Evolutionary conservation across 1,140 invertebrate species (phyloP), one percentile per base, ranked within the genome.

Genomic region (Dreissena rostriformis): DNA sequence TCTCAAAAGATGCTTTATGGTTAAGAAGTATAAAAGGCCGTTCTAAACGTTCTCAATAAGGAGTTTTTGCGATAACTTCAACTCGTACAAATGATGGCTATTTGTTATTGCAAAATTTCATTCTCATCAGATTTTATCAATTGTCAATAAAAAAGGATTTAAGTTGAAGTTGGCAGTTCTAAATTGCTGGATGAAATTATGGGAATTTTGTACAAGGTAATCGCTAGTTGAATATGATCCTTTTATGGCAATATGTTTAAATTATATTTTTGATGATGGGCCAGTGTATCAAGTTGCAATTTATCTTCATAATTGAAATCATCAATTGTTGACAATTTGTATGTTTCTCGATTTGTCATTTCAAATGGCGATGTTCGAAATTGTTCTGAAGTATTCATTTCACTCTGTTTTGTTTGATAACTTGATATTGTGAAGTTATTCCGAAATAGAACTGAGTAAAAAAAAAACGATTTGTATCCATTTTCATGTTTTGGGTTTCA

Each of bases 141-240:
- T 2, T 61, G 2, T 61, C 57, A 61, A 61, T 61, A 61, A 39
- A 39, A n/a, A 61, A 61, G 57, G 57, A 61, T 61, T 61, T 61
- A 61, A 61, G 57, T 61, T 61, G 22, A 39, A 39, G 39, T 61
- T 61, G 17, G 17, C 17, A n/a, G 22, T 61, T 61, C 57, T 51
- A 66, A 78, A 78, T 66, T 68, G 66, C 65, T 53, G 19, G 53
- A 39, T 68, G 39, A 78, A 78, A 78, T 22, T 53, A 78, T 78
- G 76, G 76, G 76, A 78, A 65, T 78, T 78, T 78, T 52, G 53
- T 61, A 55, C 52, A 78, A 78, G 76, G 76, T 78, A 78, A 22
- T n/a, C 17, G 17, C 22, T 11, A 61, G 22, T 61, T 61, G 22
- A 61, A 61, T 61, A 12, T 61, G 57, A 61, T 61, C 22, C 57